These are phyloP conservation scores for Hoplodrina blanda DNA, from an alignment of 2,888 invertebrate species.

Conservation along the genomic window DNA sequence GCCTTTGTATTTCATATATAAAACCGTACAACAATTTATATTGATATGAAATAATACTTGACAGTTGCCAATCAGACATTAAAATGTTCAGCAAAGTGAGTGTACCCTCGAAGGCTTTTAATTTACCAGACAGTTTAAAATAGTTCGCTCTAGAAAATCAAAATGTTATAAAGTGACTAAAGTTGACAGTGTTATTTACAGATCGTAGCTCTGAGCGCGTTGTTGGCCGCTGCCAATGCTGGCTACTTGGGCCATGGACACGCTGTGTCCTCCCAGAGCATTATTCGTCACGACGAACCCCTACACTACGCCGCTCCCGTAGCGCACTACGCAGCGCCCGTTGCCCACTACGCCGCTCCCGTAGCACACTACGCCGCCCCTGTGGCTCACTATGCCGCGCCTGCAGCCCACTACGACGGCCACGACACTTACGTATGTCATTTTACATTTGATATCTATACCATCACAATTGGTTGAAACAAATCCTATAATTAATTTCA, in stretches of 20 bases:
- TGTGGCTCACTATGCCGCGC: constrained; percentile 65
- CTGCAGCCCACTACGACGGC: constrained; percentile 67
- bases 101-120: constrained; percentile 5
- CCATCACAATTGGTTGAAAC: background rate
- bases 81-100: constrained; percentile 83
- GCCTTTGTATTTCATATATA: constrained; percentile 55
- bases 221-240: constrained; percentile 86
- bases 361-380: constrained; percentile 64
- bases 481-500: fast-evolving
- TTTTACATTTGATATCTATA: background rate
- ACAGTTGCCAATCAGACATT: constrained; percentile 70
- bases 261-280: constrained; percentile 81
- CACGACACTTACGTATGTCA: constrained; percentile 65
- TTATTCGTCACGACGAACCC: constrained; percentile 79
- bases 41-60: constrained; percentile 74
- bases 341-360: constrained; percentile 67
- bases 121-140: background rate
- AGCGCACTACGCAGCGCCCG: constrained; percentile 63
- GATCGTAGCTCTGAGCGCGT: constrained; percentile 82
- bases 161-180: background rate
- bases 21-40: constrained; percentile 65
- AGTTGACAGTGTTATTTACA: constrained; percentile 61
- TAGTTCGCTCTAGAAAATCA: background rate
- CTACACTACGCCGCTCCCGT: constrained; percentile 62
- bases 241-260: constrained; percentile 66